Evolutionary conservation across 2,113 vertebrate genomes (phyloP).

Genomic region (Brachirus orientalis): DNA sequence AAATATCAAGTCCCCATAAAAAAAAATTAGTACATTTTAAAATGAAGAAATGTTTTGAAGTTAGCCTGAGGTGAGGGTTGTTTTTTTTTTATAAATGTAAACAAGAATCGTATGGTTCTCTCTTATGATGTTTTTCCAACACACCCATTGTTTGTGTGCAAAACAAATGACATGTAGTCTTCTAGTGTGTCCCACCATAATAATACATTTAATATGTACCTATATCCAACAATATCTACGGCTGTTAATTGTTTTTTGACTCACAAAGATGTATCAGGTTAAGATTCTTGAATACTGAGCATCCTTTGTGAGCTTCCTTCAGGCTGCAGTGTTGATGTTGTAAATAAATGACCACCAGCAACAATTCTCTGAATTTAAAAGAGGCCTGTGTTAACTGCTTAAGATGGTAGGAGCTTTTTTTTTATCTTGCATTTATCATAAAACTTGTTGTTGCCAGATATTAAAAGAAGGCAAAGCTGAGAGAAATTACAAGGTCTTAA

Average conservation of each 20-base stretch:
- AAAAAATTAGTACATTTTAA: too few species aligned
- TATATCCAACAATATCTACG: too few species aligned
- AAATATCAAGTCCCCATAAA: too few species aligned
- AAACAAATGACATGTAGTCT: slow-evolving; percentile 32
- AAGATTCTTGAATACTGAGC: slow-evolving; percentile 44
- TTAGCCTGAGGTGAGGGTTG: too few species aligned
- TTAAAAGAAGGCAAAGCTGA: too few species aligned
- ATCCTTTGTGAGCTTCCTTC: slow-evolving; percentile 55
- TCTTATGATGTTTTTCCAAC: slow-evolving; percentile 57
- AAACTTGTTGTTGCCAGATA: too few species aligned
- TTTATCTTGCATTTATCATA: slow-evolving; percentile 2
- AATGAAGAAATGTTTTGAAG: too few species aligned
- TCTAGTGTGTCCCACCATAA: slow-evolving; percentile 45
- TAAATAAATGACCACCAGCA: slow-evolving; percentile 62
- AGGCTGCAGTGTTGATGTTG: slow-evolving; percentile 53
- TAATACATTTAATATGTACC: slow-evolving; percentile 29
- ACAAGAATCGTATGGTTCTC: too few species aligned
- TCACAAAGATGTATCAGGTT: slow-evolving; percentile 40
- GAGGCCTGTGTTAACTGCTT: slow-evolving; percentile 34
- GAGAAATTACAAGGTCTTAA: slow-evolving; percentile 1
- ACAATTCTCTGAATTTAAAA: slow-evolving; percentile 59
- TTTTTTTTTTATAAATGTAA: too few species aligned
- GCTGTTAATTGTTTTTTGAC: slow-evolving; percentile 37
- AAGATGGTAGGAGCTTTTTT: slow-evolving; percentile 18
- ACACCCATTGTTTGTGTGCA: slow-evolving; percentile 17